phyloP scores from a whole-genome alignment of 2,113 vertebrate genomes.

The Phalacrocorax carbo region DNA sequence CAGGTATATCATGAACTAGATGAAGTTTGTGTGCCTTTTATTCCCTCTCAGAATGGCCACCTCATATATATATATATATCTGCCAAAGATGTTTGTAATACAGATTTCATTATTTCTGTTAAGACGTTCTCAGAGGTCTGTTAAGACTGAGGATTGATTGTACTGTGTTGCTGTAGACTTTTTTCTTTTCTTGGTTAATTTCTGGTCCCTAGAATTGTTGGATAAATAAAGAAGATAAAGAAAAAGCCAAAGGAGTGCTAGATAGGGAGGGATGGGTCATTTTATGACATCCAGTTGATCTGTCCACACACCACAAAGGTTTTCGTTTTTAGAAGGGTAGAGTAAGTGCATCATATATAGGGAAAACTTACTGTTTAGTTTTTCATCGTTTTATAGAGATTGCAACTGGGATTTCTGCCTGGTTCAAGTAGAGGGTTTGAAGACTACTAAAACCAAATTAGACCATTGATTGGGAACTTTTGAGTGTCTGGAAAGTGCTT shows the following conservation, averaged over 20 bases:
- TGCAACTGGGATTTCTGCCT: not conserved
- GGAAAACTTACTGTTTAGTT: not conserved
- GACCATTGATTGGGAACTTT: not conserved
- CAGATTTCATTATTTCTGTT: not conserved
- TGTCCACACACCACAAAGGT: not conserved
- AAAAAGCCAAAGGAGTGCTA: not conserved
- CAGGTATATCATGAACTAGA: not conserved
- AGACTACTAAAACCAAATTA: not conserved
- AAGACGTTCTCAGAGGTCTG: not conserved
- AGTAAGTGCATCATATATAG: not conserved
- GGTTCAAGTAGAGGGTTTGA: not conserved
- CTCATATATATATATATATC: not conserved
- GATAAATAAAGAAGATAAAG: not conserved
- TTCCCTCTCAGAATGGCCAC: not conserved
- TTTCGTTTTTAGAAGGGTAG: not conserved
- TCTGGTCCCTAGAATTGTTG: not conserved
- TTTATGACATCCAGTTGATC: not conserved
- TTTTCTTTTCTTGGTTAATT: not conserved
- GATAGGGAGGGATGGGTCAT: not conserved
- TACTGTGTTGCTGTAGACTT: not conserved
- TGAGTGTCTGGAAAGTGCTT: not conserved
- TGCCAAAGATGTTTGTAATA: not conserved
- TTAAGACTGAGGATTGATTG: not conserved
- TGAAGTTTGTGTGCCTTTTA: not conserved
- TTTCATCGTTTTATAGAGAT: not conserved